Conservation (phyloP, 2,888 invertebrate genomes). For the Meiosimyza platycephala region DNA sequence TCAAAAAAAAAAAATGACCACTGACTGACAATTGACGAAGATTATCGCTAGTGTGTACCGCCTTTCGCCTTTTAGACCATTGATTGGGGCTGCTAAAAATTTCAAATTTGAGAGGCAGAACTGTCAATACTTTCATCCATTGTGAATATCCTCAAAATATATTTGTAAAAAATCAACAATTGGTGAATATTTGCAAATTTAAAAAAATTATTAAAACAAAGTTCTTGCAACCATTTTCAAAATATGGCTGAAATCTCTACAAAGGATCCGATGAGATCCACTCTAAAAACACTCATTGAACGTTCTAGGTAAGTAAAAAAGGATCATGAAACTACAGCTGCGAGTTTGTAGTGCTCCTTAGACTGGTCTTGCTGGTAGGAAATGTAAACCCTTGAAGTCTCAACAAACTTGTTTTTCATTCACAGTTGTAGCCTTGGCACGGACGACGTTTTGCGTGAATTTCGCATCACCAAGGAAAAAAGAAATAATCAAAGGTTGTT, state of each 20-base stretch:
- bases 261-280: constrained; percentile 54
- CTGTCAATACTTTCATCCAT: too few relatives aligned
- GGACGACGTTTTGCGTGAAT: constrained; percentile 60
- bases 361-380: too few relatives aligned
- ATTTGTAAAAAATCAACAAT: too few relatives aligned
- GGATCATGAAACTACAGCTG: constrained; percentile 44
- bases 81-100: too few relatives aligned
- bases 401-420: constrained; percentile 31
- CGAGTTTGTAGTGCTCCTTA: neutral
- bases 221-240: constrained; percentile 1
- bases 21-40: too few relatives aligned
- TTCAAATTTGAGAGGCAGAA: too few relatives aligned
- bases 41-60: too few relatives aligned
- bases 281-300: constrained; percentile 55
- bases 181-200: too few relatives aligned
- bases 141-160: too few relatives aligned
- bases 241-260: constrained; percentile 46
- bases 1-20: too few relatives aligned
- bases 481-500: constrained; percentile 57
- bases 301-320: constrained; percentile 56
- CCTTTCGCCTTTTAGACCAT: too few relatives aligned
- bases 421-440: constrained; percentile 57
- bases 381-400: too few relatives aligned
- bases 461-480: constrained; percentile 58
- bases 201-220: constrained; percentile 24